Percentiles rank a stretch among this genome's conserved stretches.
These are phyloP conservation scores for Leucophenga montana DNA, from an alignment of 2,888 invertebrate genomes.

Conservation along the genomic window DNA sequence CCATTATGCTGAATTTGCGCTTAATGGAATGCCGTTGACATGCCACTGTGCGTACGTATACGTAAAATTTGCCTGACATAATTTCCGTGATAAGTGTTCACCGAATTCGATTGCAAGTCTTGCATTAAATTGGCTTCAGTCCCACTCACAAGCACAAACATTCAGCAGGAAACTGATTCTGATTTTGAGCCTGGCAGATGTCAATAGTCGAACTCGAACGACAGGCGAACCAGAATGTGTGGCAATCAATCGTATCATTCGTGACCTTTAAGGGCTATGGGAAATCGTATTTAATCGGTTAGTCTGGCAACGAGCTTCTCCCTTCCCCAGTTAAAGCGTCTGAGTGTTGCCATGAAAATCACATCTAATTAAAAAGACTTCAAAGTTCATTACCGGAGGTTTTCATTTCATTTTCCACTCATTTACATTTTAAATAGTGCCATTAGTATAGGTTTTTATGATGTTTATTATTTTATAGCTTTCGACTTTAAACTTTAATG, in stretches of 20 bases:
- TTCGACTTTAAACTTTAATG: background rate
- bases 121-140: slow-evolving; percentile 41
- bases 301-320: background rate
- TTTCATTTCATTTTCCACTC: slow-evolving; percentile 30
- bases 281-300: background rate
- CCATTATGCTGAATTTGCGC: background rate
- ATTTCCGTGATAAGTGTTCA: slow-evolving; percentile 6
- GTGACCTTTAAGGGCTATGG: too few relatives aligned
- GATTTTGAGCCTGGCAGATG: too few relatives aligned
- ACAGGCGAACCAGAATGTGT: background rate
- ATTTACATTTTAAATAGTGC: slow-evolving; percentile 57
- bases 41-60: background rate
- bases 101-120: slow-evolving; percentile 15
- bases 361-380: slow-evolving; percentile 52
- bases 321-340: background rate
- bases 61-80: background rate
- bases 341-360: slow-evolving; percentile 29
- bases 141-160: slow-evolving; percentile 19
- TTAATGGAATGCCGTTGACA: too few relatives aligned
- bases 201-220: too few relatives aligned
- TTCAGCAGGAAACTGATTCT: background rate
- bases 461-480: background rate
- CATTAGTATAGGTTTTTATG: slow-evolving; percentile 4
- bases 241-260: too few relatives aligned
- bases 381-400: background rate